Conservation (phyloP, 2,113 vertebrate species). For the Pterophyllum scalare region DNA sequence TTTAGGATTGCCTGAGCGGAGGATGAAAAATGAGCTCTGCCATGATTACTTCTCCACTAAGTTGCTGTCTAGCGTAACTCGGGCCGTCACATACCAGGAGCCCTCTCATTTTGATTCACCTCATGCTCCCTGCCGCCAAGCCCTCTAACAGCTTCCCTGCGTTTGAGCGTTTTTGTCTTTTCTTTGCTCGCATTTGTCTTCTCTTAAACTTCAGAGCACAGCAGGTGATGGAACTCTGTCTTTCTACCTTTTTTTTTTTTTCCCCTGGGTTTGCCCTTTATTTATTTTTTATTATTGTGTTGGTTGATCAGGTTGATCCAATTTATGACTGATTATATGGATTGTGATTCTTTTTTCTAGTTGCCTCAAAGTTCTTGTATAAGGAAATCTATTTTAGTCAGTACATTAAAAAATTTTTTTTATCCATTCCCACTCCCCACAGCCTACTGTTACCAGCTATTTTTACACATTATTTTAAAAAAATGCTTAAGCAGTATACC, state of each 20-base stretch:
- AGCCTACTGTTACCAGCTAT: not conserved
- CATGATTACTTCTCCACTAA: conserved; percentile 62
- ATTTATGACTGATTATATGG: not conserved
- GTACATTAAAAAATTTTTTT: not conserved
- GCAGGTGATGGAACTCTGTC: conserved; percentile 7
- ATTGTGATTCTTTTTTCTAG: not conserved
- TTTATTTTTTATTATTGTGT: not conserved
- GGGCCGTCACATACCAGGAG: conserved; percentile 48
- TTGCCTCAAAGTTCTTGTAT: not conserved
- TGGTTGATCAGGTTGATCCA: not conserved
- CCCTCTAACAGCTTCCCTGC: conserved; percentile 14
- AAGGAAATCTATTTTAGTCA: not conserved
- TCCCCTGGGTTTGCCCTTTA: not conserved
- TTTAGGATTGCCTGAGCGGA: conserved; percentile 65
- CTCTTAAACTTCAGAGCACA: conserved; percentile 12
- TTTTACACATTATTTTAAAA: not conserved
- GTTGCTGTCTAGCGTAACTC: conserved; percentile 60
- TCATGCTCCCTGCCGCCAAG: conserved; percentile 23
- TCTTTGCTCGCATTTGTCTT: conserved; percentile 29
- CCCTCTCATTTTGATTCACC: conserved; percentile 46
- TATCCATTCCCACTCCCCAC: no score
- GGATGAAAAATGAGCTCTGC: conserved; percentile 74
- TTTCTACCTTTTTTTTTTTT: not conserved
- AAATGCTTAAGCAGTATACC: not conserved
- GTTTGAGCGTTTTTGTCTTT: conserved; percentile 20